Conservation (phyloP, 2,113 vertebrate genomes). For the Mixornis gularis region DNA sequence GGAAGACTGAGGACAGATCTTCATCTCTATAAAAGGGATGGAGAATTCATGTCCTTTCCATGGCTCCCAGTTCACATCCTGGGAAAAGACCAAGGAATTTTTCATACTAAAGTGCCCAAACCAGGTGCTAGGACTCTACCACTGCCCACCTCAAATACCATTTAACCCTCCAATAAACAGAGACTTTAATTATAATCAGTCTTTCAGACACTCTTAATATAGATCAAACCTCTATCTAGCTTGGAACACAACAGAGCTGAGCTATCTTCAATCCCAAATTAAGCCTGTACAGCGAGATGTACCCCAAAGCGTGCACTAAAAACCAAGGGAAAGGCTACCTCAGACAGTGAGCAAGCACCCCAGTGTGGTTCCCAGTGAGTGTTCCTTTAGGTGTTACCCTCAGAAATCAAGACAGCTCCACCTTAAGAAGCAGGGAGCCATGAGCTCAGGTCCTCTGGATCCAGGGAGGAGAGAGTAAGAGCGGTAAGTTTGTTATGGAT, state of each 20-base stretch:
- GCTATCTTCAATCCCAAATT: background rate
- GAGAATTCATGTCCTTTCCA: conserved; percentile 89
- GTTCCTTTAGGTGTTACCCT: background rate
- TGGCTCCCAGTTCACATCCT: conserved; percentile 89
- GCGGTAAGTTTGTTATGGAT: background rate
- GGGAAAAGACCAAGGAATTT: background rate
- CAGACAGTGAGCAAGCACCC: background rate
- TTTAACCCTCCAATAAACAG: background rate
- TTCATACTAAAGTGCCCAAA: background rate
- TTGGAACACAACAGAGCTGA: background rate
- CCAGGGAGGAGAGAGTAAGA: background rate
- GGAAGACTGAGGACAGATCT: conserved; percentile 74
- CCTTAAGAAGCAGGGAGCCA: background rate
- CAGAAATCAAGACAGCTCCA: background rate
- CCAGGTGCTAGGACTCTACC: background rate
- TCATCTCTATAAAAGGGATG: conserved; percentile 85
- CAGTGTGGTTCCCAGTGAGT: background rate
- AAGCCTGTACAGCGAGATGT: background rate
- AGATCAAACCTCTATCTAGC: background rate
- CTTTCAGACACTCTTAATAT: background rate
- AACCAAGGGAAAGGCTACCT: background rate
- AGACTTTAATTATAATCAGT: background rate
- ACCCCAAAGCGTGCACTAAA: background rate
- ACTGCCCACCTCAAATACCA: background rate
- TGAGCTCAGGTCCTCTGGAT: background rate